Evolutionary conservation across 2,113 vertebrate genomes (phyloP).

Genomic region (Solea senegalensis): DNA sequence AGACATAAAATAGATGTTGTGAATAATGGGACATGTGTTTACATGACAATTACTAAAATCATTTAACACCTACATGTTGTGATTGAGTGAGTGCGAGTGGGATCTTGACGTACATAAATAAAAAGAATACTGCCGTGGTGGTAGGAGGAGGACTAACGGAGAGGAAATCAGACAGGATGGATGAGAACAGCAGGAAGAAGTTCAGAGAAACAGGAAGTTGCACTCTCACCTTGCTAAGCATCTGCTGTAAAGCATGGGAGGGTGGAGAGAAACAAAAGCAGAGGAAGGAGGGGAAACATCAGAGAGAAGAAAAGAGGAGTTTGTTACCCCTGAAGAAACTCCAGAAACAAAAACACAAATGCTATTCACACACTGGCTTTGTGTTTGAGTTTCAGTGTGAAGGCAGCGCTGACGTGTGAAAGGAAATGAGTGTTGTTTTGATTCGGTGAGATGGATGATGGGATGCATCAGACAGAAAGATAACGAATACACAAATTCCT

Average conservation of each 20-base stretch:
- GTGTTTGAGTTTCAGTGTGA: no score
- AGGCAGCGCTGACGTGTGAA: no score
- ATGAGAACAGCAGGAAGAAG: not conserved
- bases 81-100: not conserved
- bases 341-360: not conserved
- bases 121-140: not conserved
- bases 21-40: not conserved
- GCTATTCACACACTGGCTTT: no score
- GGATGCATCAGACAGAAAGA: no score
- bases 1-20: not conserved
- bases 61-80: not conserved
- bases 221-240: conserved; percentile 90
- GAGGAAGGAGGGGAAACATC: conserved; percentile 27
- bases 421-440: no score
- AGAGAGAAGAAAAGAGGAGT: conserved; percentile 26
- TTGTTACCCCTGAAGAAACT: not conserved
- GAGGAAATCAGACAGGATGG: conserved; percentile 7
- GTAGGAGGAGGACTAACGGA: not conserved
- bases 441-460: no score
- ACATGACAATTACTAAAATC: not conserved
- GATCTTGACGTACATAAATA: not conserved
- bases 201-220: conserved; percentile 14
- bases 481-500: no score
- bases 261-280: conserved; percentile 26
- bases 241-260: conserved; percentile 85